phyloP scores from a whole-genome alignment of 2,113 vertebrate genomes.

The Synodontis membranacea region DNA sequence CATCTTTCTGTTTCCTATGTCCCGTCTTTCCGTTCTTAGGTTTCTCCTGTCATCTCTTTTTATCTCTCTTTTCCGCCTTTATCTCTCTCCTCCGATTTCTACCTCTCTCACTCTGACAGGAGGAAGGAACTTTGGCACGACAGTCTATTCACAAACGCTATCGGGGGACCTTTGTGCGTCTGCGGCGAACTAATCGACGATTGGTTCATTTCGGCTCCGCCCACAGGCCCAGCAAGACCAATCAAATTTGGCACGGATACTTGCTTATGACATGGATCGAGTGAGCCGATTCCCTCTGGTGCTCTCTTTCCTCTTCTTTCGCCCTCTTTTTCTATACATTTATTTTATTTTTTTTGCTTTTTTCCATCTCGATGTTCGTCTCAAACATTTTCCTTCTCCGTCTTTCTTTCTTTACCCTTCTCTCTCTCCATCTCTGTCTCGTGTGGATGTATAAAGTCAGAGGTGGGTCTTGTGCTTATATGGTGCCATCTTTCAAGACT shows the following conservation, averaged over 20 bases:
- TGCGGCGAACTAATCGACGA: background rate
- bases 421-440: background rate
- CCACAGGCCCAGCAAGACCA: background rate
- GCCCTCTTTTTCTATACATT: background rate
- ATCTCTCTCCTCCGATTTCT: background rate
- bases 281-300: background rate
- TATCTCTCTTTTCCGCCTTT: background rate
- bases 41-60: background rate
- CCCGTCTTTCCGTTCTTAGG: no score
- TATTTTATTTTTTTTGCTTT: no score
- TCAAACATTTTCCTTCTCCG: background rate
- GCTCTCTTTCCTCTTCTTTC: background rate
- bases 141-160: background rate
- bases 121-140: no score
- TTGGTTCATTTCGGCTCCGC: background rate
- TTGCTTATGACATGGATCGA: background rate
- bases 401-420: background rate
- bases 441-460: background rate
- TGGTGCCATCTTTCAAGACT: background rate
- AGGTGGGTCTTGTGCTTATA: background rate
- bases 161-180: background rate
- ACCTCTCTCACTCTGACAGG: background rate
- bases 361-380: background rate
- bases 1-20: background rate
- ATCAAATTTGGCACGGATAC: background rate